Conservation (phyloP, 2,797 vertebrate species). For the Sternotherus odoratus region DNA sequence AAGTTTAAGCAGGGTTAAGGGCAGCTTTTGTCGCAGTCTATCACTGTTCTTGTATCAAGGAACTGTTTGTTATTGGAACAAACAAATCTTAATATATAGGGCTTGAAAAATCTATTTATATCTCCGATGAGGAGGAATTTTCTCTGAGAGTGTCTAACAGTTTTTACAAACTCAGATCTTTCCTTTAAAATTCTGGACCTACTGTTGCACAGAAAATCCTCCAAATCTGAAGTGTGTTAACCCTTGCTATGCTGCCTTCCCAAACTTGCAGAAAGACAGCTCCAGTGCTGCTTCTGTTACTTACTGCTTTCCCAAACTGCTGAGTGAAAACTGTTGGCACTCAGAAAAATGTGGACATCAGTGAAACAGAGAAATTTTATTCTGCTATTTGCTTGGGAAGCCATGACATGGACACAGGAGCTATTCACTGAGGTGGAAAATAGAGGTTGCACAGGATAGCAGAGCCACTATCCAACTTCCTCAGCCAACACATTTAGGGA, state of each 20-base stretch:
- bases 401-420: not conserved
- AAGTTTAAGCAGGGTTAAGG: not conserved
- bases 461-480: not conserved
- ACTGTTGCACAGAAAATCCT: not conserved
- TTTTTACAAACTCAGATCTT: not conserved
- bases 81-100: not conserved
- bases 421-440: not conserved
- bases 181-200: not conserved
- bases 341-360: not conserved
- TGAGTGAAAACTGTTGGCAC: not conserved
- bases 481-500: not conserved
- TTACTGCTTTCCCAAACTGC: not conserved
- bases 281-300: not conserved
- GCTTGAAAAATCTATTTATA: not conserved
- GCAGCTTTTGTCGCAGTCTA: constrained; percentile 7
- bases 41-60: constrained; percentile 15
- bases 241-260: not conserved
- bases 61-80: not conserved
- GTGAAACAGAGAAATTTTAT: not conserved
- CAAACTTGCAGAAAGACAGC: not conserved
- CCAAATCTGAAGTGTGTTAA: not conserved
- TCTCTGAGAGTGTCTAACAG: not conserved
- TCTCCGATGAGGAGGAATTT: not conserved
- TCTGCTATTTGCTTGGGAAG: not conserved
- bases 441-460: not conserved